Evolutionary conservation across 2,113 vertebrate species (phyloP), one percentile per base, ranked within the genome.

Genomic region (cattle (Bos taurus)): DNA sequence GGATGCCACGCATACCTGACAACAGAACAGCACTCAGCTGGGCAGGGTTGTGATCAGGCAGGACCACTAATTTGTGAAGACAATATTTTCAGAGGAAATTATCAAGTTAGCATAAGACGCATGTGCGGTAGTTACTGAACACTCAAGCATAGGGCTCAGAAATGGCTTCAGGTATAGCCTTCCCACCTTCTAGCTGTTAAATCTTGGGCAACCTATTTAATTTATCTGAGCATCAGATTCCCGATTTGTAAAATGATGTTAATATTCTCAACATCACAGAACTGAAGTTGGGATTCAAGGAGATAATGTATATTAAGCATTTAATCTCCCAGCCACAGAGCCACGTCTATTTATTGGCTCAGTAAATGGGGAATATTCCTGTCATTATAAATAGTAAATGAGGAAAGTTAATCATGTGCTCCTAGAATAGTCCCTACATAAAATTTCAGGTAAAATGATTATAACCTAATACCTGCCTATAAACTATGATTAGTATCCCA

Each of bases 361-460:
- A 59, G 25, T 77, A 96, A 96, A 57, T 78, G n/a, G 15, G 28
- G 77, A 95, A 54, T 64, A 11, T 30, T 74, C n/a, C 52, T 89
- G 28, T 84, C 88, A 82, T 85, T 81, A 94, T 40, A 96, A 94
- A 88, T 46, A 96, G 33, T 78, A 88, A 95, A 88, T 88, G 23
- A 74, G 46, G 16, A 93, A 95, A 95, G 82, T 88, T 95, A 94
- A 84, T 54, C 90, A 88, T 54, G 33, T 56, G 21, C 56, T 94
- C 60, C 87, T 50, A 78, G 64, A 96, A 83, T 50, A 84, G 40
- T n/a, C 13, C 26, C 82, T 71, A 57, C 52, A 91, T 97, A 60
- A 83, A 97, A 98, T 85, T 64, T 88, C 67, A 91, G 85, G 54
- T 88, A 48, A 96, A 94, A 96, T 97, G 62, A 84, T 91, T 46